A percentile compares a stretch with the other conserved stretches of the same genome.
Evolutionary conservation across 1,140 invertebrate genomes (phyloP).

Genomic region (Lutraria rhynchaena): DNA sequence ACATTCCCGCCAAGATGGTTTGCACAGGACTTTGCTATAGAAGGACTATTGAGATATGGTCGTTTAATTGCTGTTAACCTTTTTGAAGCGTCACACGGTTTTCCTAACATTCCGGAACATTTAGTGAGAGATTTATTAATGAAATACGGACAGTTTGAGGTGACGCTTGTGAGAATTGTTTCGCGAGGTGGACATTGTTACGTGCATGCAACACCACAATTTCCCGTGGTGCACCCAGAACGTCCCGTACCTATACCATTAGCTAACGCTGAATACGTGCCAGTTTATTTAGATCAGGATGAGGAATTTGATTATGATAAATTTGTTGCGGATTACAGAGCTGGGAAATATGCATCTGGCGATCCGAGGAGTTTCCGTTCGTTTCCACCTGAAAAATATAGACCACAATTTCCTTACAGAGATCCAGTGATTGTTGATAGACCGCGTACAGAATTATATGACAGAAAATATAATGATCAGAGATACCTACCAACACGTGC

Average conservation of each 20-base stretch:
- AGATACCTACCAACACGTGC: too few species aligned
- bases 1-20: background rate
- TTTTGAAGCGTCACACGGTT: background rate
- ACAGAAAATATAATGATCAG: too few species aligned
- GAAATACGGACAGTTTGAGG: conserved; percentile 42
- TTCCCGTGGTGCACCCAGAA: background rate
- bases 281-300: conserved; percentile 47
- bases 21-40: conserved; percentile 39
- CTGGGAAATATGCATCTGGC: background rate
- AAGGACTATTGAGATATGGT: conserved; percentile 39
- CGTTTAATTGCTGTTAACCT: conserved; percentile 23
- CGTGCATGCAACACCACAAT: conserved; percentile 42
- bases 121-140: conserved; percentile 39
- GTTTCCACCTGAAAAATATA: too few species aligned
- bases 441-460: too few species aligned
- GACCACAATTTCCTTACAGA: too few species aligned
- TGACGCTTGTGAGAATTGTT: conserved; percentile 38
- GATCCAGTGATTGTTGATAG: too few species aligned
- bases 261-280: conserved; percentile 35
- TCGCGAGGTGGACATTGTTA: conserved; percentile 9
- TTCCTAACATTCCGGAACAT: conserved; percentile 51
- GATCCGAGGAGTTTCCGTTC: too few species aligned
- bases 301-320: conserved; percentile 49
- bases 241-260: background rate
- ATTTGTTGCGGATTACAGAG: conserved; percentile 10